Evolutionary conservation across 2,797 vertebrate genomes (phyloP).

Genomic region (Carcharodon carcharias): DNA sequence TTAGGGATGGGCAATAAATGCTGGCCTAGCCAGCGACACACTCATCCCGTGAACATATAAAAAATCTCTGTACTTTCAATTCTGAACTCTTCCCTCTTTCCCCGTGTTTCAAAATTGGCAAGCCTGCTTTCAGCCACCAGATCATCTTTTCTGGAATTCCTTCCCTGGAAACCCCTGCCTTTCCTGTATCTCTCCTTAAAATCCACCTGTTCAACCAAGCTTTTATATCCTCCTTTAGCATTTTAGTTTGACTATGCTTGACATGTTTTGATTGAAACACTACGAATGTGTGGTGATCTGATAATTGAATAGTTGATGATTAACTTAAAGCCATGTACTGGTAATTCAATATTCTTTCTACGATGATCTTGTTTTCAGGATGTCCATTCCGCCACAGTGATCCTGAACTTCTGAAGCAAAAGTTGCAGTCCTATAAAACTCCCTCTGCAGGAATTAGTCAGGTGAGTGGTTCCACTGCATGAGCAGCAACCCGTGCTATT

Average conservation of each 20-base stretch:
- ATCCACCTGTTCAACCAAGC: neutral
- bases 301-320: neutral
- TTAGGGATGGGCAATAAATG: too few relatives aligned
- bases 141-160: neutral
- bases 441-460: conserved; percentile 68
- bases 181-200: neutral
- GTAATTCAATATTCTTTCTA: conserved; percentile 34
- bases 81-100: neutral
- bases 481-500: too few relatives aligned
- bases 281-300: neutral
- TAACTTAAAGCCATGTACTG: neutral
- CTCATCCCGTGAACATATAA: too few relatives aligned
- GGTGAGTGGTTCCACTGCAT: conserved; percentile 53
- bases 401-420: conserved; percentile 86
- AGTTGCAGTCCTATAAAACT: conserved; percentile 83
- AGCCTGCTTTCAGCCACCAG: neutral
- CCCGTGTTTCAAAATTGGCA: neutral
- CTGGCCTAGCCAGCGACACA: too few relatives aligned
- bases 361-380: conserved; percentile 61
- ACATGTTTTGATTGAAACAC: neutral
- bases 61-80: neutral
- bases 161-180: neutral
- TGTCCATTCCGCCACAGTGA: conserved; percentile 96
- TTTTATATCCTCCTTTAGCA: neutral
- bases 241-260: neutral